These are phyloP conservation scores for Ictalurus furcatus DNA, from an alignment of 2,113 vertebrate genomes.

Conservation along the genomic window DNA sequence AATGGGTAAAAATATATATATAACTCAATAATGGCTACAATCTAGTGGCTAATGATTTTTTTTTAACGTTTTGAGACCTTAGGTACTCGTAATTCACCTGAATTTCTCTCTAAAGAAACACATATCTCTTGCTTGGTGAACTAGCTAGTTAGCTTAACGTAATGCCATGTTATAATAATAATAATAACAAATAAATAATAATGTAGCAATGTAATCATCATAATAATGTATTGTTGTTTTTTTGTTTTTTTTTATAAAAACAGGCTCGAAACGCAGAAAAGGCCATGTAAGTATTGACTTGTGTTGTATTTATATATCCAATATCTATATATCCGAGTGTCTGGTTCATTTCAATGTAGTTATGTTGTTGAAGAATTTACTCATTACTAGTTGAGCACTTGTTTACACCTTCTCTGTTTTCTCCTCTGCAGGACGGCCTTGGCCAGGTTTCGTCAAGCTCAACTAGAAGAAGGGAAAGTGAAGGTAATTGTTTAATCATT, in stretches of 20 bases:
- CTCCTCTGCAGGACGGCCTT: constrained; percentile 86
- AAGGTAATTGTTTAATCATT: constrained; percentile 74
- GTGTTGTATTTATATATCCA: neutral
- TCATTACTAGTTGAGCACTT: neutral
- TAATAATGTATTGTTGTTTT: constrained; percentile 2
- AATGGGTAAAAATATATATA: neutral
- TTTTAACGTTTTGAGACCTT: too few relatives aligned
- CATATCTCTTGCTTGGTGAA: neutral
- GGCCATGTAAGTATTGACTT: constrained; percentile 84
- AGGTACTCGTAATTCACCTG: neutral
- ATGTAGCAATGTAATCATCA: neutral
- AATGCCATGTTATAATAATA: neutral
- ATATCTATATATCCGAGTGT: neutral
- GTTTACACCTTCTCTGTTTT: neutral
- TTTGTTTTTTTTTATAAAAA: constrained; percentile 27
- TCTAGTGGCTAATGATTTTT: too few relatives aligned
- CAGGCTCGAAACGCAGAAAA: constrained; percentile 95
- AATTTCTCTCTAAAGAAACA: neutral
- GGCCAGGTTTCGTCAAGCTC: constrained; percentile 95
- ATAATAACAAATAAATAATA: too few relatives aligned
- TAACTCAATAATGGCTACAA: too few relatives aligned
- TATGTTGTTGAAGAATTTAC: neutral
- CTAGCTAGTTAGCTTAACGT: neutral
- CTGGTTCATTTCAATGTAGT: neutral
- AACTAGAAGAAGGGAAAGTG: constrained; percentile 92